These are phyloP conservation scores for Serranus cabrilla DNA, from an alignment of 2,797 vertebrate genomes.

Conservation along the genomic window DNA sequence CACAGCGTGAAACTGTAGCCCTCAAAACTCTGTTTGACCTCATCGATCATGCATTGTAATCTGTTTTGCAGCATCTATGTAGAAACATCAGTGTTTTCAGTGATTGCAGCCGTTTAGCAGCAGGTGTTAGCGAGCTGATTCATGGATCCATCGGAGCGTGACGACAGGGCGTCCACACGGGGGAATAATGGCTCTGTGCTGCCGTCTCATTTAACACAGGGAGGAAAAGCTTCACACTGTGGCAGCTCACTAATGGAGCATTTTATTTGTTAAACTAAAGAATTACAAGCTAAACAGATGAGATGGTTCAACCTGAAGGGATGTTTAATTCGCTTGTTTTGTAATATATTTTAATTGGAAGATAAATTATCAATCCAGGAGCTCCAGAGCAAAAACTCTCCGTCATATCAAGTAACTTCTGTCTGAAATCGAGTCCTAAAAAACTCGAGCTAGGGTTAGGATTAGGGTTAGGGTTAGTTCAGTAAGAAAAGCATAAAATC, in stretches of 20 bases:
- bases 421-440: background rate
- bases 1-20: background rate
- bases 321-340: background rate
- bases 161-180: conserved; percentile 70
- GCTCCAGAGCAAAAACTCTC: background rate
- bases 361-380: background rate
- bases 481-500: too few relatives aligned
- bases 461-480: too few relatives aligned
- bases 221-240: conserved; percentile 6
- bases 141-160: conserved; percentile 35
- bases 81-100: background rate
- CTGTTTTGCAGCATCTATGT: background rate
- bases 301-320: background rate
- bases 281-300: background rate
- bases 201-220: conserved; percentile 27
- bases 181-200: conserved; percentile 56
- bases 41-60: background rate
- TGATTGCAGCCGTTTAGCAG: conserved; percentile 5
- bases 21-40: too few relatives aligned
- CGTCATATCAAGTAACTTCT: background rate
- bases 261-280: background rate
- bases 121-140: conserved; percentile 35
- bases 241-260: background rate
- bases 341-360: background rate
- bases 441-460: too few relatives aligned